Evolutionary conservation across 2,113 vertebrate genomes (phyloP), one percentile per base, ranked within the genome.

Genomic region (Brachypteracias leptosomus): DNA sequence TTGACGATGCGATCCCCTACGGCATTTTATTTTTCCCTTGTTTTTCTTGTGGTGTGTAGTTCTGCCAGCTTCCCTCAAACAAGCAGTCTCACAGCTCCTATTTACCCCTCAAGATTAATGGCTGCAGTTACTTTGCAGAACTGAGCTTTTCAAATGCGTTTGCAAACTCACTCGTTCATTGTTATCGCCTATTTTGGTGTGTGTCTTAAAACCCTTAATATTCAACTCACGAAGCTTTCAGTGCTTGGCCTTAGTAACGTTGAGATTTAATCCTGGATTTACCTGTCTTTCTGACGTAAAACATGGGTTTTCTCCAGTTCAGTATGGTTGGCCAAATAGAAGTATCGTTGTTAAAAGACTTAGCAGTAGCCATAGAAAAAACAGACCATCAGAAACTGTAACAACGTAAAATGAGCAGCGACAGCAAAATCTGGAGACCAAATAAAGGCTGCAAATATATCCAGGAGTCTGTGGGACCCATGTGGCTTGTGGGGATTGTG

Each of bases 11-110:
- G 4, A 14, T n/a, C 12, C 10, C 29, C 35, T 16, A 9, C 1
- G 3, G 38, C 12, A 0, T 5, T 46, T 5, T 11, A 38, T 5
- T 5, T 4, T 0, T 20, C 31, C 5, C 6, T 3, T 9, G 6
- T 24, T 61, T 26, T 36, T 74, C 33, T 49, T 19, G 7, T 24
- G 17, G 10, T 25, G 33, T 6, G 51, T 31, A 15, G 51, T 40
- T 91, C 28, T 16, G 36, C 20, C 40, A 40, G 36, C 28, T 57
- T 52, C 29, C 22, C 42, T 54, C 14, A 13, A 40, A 21, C 12
- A 9, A 18, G 29, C 13, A 7, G 26, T 9, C n/a, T 16, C 22
- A 1, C 16, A 16, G 42, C 40, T 75, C 26, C 58, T 21, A 21
- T 7, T 68, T 7, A 19, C 9, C n/a, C 17, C 18, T 29, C 5